Evolutionary conservation across 2,113 vertebrate genomes (phyloP).

Genomic region (Pitta sordida): DNA sequence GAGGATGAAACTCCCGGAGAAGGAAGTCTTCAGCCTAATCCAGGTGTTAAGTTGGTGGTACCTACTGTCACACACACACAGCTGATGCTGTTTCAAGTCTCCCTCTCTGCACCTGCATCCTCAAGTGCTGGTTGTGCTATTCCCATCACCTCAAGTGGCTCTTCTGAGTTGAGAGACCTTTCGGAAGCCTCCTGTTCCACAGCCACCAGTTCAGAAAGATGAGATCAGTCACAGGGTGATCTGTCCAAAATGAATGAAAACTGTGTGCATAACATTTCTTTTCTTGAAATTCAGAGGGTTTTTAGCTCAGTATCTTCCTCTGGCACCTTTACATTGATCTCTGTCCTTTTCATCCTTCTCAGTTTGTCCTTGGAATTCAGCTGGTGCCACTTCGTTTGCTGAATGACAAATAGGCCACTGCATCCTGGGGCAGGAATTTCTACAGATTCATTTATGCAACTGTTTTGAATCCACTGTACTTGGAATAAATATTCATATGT

Average conservation of each 20-base stretch:
- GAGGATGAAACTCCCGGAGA: background rate
- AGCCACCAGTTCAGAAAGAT: background rate
- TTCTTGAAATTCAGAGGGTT: background rate
- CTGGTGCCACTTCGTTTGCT: background rate
- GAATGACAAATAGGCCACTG: conserved; percentile 17
- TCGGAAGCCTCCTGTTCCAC: background rate
- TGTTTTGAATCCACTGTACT: background rate
- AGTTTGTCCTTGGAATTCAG: conserved; percentile 30
- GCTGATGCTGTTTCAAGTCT: background rate
- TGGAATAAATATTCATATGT: background rate
- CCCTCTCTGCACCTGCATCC: background rate
- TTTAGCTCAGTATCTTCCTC: conserved; percentile 10
- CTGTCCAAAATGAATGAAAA: background rate
- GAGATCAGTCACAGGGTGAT: background rate
- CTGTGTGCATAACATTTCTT: background rate
- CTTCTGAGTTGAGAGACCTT: background rate
- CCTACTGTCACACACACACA: background rate
- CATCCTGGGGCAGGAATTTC: background rate
- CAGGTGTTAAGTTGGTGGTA: background rate
- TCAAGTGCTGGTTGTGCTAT: background rate
- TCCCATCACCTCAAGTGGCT: background rate
- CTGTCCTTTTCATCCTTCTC: conserved; percentile 12
- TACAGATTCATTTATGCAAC: background rate
- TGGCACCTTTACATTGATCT: conserved; percentile 40
- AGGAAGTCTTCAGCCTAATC: background rate